Evolutionary conservation across 2,113 vertebrate genomes (phyloP).

Genomic region (Xiphias gladius): DNA sequence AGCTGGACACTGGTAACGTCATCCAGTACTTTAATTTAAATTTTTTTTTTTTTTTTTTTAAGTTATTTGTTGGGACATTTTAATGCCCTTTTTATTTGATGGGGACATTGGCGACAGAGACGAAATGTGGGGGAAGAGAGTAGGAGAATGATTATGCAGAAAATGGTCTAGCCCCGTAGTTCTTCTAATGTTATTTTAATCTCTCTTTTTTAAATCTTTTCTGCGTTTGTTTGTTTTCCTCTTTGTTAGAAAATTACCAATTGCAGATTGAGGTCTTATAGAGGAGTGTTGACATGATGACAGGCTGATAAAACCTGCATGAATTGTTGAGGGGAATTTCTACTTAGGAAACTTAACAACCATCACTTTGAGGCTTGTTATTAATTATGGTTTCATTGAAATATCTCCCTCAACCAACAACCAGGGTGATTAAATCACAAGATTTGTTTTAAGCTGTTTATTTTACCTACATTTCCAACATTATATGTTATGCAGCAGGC

Average conservation of each 20-base stretch:
- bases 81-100: too few relatives aligned
- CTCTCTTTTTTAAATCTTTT: not conserved
- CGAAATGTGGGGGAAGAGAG: too few relatives aligned
- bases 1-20: conserved; percentile 13
- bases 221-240: not conserved
- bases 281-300: not conserved
- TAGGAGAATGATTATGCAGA: too few relatives aligned
- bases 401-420: conserved; percentile 1
- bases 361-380: not conserved
- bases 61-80: too few relatives aligned
- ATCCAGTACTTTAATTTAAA: conserved; percentile 33
- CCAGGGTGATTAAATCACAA: conserved; percentile 11
- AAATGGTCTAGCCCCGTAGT: not conserved
- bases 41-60: not conserved
- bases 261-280: not conserved
- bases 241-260: not conserved
- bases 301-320: not conserved
- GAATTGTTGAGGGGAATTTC: conserved; percentile 4
- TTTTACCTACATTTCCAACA: conserved; percentile 3
- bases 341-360: not conserved
- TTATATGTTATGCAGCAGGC: not conserved
- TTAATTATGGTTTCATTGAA: conserved; percentile 20
- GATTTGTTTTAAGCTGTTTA: not conserved
- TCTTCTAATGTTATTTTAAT: conserved; percentile 18
- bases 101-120: too few relatives aligned